Evolutionary conservation across 2,888 invertebrate species (phyloP).

Genomic region (Chrysolina oricalcia): DNA sequence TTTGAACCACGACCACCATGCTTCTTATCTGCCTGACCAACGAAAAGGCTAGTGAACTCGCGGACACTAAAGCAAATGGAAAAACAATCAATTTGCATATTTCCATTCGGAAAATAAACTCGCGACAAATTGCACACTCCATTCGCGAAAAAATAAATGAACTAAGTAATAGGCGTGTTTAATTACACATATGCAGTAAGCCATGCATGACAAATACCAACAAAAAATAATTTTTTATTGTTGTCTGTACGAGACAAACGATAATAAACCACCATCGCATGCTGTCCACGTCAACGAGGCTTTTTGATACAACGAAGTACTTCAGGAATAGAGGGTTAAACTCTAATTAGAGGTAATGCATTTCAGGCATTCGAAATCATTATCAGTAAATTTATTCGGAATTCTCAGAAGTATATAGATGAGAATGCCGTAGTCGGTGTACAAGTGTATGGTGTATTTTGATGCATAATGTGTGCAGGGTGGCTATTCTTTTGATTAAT

Average conservation of each 20-base stretch:
- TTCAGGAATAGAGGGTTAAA: slow-evolving; percentile 19
- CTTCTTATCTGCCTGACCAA: neutral
- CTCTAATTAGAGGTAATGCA: slow-evolving; percentile 32
- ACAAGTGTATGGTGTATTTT: slow-evolving; percentile 32
- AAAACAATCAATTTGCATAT: slow-evolving; percentile 13
- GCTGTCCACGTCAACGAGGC: slow-evolving; percentile 25
- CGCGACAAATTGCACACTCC: slow-evolving; percentile 25
- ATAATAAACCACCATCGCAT: slow-evolving; percentile 28
- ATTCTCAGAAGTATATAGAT: neutral
- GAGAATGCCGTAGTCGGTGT: slow-evolving; percentile 27
- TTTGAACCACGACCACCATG: too few species aligned
- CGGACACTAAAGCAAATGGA: neutral
- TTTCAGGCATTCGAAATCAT: slow-evolving; percentile 40
- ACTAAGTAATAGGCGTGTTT: slow-evolving; percentile 37
- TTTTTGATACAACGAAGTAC: slow-evolving; percentile 15
- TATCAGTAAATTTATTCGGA: slow-evolving; percentile 29
- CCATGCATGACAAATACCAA: slow-evolving; percentile 37
- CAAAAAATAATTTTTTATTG: slow-evolving; percentile 28
- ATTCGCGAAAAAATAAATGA: slow-evolving; percentile 28
- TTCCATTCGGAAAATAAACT: slow-evolving; percentile 3
- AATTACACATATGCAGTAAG: slow-evolving; percentile 35
- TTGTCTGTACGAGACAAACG: slow-evolving; percentile 25
- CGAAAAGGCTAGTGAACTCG: neutral
- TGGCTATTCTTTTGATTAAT: too few species aligned
- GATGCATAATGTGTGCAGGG: too few species aligned